These are phyloP conservation scores for Masnerella sp. DNA, from an alignment of 2,888 invertebrate species.

Conservation along the genomic window DNA sequence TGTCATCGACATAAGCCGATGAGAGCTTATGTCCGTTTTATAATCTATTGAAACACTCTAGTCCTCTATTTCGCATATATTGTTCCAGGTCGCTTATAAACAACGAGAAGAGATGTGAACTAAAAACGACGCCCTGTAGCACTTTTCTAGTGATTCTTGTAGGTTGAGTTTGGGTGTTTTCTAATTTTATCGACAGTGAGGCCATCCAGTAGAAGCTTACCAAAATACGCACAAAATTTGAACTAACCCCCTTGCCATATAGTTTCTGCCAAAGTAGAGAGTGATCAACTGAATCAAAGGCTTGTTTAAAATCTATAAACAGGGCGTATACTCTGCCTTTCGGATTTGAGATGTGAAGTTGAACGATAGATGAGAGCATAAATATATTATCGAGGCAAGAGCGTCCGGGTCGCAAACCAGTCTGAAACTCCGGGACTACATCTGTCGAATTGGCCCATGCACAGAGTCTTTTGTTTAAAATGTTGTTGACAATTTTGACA, in stretches of 20 bases:
- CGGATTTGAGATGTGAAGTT: not conserved
- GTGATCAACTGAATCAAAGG: not conserved
- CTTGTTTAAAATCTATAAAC: not conserved
- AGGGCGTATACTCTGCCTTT: not conserved
- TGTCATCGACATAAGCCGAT: constrained; percentile 2
- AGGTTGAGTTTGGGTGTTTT: not conserved
- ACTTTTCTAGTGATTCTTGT: not conserved
- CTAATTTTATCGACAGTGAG: not conserved
- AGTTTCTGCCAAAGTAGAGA: not conserved
- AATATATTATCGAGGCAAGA: not conserved
- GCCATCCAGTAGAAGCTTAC: not conserved
- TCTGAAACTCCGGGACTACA: not conserved
- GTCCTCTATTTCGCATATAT: not conserved
- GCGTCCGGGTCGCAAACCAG: not conserved
- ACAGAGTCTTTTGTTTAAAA: not conserved
- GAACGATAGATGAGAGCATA: not conserved
- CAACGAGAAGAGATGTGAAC: not conserved
- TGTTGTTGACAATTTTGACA: not conserved
- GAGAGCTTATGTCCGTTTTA: not conserved
- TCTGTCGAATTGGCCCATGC: not conserved
- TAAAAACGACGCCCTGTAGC: not conserved
- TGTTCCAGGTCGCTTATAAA: constrained; percentile 1
- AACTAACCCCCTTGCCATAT: not conserved
- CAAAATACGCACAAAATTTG: not conserved
- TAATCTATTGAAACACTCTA: not conserved